Evolutionary conservation across 2,797 vertebrate genomes (phyloP), one percentile per base, ranked within the genome.

Genomic region (Notolabrus celidotus): DNA sequence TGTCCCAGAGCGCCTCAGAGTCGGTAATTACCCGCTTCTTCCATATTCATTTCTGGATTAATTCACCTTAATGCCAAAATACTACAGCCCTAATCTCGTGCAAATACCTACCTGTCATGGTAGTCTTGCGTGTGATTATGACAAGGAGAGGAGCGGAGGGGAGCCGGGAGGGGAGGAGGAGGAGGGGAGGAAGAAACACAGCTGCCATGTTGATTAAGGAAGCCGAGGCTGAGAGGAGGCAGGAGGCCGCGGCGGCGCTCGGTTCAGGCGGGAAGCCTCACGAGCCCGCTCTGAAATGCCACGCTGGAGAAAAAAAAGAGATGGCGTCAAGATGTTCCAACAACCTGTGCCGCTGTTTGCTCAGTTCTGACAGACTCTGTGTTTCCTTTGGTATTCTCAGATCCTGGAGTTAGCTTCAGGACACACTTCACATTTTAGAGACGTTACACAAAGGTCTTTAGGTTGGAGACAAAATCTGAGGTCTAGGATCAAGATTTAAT

Each of bases 11-110:
- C 79, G 57, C 71, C 72, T 82, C 58, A 43, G 63, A 83, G 86
- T 82, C 56, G 78, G 92, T 93, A 92, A 94, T 94, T 92, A 93
- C 85, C 79, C 22, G 61, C 67, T 77, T 91, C 92, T 90, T 88
- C 72, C 81, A 89, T 86, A 90, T 90, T 93, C 80, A 92, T 84
- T 79, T 79, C 71, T 49, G 50, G 81, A 88, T 89, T 94, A 93
- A 94, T 92, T 92, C 89, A 91, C 88, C 86, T 84, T 93, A 93
- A 93, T 91, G 87, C 89, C 88, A 89, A 91, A 92, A 93, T 92
- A 93, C 90, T 92, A 93, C 91, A 92, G 91, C 79, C 73, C 63
- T 93, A 92, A 93, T 91, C 92, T 87, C 17, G 41, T 36, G 84
- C 86, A 92, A 92, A 92, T 90, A 79, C 86, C 86, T 85, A 85